phyloP scores from a whole-genome alignment of 2,888 invertebrate genomes.

The Aphodius granarius region DNA sequence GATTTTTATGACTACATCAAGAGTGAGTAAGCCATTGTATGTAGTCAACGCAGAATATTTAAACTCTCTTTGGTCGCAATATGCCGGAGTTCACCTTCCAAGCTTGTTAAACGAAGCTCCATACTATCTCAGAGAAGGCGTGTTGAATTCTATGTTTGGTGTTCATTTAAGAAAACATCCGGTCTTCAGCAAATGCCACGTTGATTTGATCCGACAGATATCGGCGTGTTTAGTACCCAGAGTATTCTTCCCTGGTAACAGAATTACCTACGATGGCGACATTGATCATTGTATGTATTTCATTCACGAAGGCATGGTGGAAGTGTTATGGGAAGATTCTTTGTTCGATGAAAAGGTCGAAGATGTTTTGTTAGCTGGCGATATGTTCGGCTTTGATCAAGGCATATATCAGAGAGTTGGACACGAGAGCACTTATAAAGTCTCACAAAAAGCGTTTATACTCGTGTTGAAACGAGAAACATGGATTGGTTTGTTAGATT shows the following conservation, averaged over 20 bases:
- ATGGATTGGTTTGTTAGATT: conserved; percentile 22
- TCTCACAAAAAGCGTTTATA: conserved; percentile 25
- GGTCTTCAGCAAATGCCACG: conserved; percentile 35
- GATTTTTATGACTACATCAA: conserved; percentile 12
- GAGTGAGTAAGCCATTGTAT: conserved; percentile 14
- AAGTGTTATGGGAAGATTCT: conserved; percentile 33
- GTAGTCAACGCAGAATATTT: conserved; percentile 15
- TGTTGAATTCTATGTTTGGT: conserved; percentile 39
- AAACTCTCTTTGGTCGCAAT: conserved; percentile 21
- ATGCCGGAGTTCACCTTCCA: conserved; percentile 19
- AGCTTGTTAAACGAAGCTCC: conserved; percentile 34
- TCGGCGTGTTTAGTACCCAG: conserved; percentile 31
- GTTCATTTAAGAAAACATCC: conserved; percentile 35
- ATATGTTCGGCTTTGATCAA: conserved; percentile 36
- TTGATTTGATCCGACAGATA: conserved; percentile 38
- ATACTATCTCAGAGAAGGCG: conserved; percentile 37
- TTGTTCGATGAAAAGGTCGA: conserved; percentile 31
- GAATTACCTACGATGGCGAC: conserved; percentile 35
- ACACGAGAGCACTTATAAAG: conserved; percentile 36
- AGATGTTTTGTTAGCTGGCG: conserved; percentile 24
- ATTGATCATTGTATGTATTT: conserved; percentile 41
- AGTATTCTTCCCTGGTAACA: conserved; percentile 37
- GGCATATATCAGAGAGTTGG: conserved; percentile 32
- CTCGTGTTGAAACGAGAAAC: conserved; percentile 18
- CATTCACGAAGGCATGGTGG: conserved; percentile 36